Evolutionary conservation across 2,888 invertebrate species (phyloP), one percentile per base, ranked within the genome.

Genomic region (Alcis repandata): DNA sequence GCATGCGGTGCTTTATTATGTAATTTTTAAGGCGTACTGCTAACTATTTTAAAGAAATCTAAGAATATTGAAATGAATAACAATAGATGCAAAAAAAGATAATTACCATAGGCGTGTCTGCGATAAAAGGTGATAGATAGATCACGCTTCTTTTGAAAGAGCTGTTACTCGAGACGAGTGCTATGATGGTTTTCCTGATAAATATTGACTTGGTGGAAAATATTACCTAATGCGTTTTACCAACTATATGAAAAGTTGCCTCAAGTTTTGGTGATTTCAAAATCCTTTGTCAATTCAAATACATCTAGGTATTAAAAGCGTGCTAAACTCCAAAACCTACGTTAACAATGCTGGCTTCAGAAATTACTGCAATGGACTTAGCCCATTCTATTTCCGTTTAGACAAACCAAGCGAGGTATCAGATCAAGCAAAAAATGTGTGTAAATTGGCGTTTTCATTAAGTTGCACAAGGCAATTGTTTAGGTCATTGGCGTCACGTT

Each of bases 391-490:
- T 58, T 60, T 52, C 38, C n/a, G 32, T 60, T 60, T 36, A 52
- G 27, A 13, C 38, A 58, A 46, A 11, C 48, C 15, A 45, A 36
- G 17, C 53, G 45, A 52, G 57, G 38, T 61, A 51, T 49, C 59
- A 22, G 61, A 63, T 49, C 46, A 71, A 72, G 71, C 71, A 78
- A 77, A 77, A 76, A 70, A 59, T 57, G 13, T 60, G 71, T 74
- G 67, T 67, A 76, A 75, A 77, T 78, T 73, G 71, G 63, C 9
- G 38, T 73, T 74, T 77, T 68, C 82, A 69, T 72, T 79, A 74
- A 65, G 60, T 76, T 75, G 72, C 71, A 71, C 76, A 72, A 75
- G 59, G 60, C 65, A 66, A 74, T 70, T 76, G 73, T 71, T 69
- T 71, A 71, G 71, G 69, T 71, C 71, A 68, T 64, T 64, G 70